Percentiles rank a stretch among this genome's conserved stretches.
phyloP scores from a whole-genome alignment of 2,113 vertebrate genomes.

The Chrysemys picta region DNA sequence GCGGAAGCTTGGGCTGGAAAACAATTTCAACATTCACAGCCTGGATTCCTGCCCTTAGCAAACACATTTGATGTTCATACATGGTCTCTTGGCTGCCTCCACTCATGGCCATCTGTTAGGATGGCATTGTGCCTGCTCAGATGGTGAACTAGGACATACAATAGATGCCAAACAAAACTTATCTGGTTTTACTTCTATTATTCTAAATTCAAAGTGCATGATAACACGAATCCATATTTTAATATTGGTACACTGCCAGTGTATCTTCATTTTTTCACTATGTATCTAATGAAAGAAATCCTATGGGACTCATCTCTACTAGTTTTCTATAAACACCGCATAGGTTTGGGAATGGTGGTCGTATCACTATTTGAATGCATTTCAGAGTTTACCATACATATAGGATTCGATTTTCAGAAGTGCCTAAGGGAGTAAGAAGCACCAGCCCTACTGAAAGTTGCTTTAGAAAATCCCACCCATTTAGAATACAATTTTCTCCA shows the following conservation, averaged over 20 bases:
- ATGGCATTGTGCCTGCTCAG: slow-evolving; percentile 76
- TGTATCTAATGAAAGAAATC: background rate
- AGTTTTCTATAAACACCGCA: background rate
- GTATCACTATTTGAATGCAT: background rate
- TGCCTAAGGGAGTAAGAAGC: background rate
- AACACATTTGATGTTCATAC: slow-evolving; percentile 83
- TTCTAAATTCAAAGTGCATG: slow-evolving; percentile 68
- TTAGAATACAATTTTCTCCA: background rate
- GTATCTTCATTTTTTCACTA: slow-evolving; percentile 50
- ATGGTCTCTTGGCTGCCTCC: slow-evolving; percentile 81
- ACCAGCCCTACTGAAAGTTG: background rate
- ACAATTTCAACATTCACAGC: slow-evolving; percentile 76
- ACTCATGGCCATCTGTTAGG: slow-evolving; percentile 78
- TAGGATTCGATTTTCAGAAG: background rate
- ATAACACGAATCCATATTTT: slow-evolving; percentile 68
- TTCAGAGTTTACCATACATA: background rate
- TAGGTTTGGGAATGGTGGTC: background rate
- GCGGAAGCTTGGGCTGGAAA: slow-evolving; percentile 77
- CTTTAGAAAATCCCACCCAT: background rate
- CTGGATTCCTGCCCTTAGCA: slow-evolving; percentile 75
- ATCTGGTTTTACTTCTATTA: slow-evolving; percentile 64
- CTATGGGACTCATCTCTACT: background rate
- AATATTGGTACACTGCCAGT: slow-evolving; percentile 61
- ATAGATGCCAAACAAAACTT: slow-evolving; percentile 71
- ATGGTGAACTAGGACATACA: slow-evolving; percentile 69